Conservation (phyloP, 2,797 vertebrate genomes). For the Cynodonichthys magdalenae region DNA sequence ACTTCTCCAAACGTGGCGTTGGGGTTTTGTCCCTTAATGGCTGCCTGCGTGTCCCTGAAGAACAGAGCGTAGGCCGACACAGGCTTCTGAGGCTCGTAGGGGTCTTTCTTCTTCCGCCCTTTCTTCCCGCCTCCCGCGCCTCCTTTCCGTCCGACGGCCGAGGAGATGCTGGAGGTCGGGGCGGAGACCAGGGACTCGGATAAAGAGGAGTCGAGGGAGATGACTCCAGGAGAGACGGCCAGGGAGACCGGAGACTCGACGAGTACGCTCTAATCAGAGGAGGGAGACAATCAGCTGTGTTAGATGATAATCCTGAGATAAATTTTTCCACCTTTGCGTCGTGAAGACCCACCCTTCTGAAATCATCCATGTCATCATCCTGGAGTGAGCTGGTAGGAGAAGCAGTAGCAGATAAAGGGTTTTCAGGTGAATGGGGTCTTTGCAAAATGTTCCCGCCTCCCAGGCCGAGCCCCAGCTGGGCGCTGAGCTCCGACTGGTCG, state of each 20-base stretch:
- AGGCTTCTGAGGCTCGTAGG: slow-evolving; percentile 90
- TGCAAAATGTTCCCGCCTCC: slow-evolving; percentile 84
- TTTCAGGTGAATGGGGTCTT: slow-evolving; percentile 84
- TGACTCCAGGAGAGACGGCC: slow-evolving; percentile 69
- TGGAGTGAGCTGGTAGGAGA: slow-evolving; percentile 89
- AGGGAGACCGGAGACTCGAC: slow-evolving; percentile 80
- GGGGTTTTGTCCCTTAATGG: slow-evolving; percentile 93
- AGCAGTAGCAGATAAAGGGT: slow-evolving; percentile 84
- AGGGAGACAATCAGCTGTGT: accelerated
- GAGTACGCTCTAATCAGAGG: slow-evolving; percentile 74
- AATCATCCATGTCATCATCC: slow-evolving; percentile 90
- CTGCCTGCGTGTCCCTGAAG: slow-evolving; percentile 92
- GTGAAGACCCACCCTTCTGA: slow-evolving; percentile 80
- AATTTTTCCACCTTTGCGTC: not conserved
- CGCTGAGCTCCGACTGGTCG: slow-evolving; percentile 92
- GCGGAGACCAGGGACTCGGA: slow-evolving; percentile 55
- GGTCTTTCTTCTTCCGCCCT: slow-evolving; percentile 81
- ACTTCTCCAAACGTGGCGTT: slow-evolving; percentile 92
- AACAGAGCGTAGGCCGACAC: slow-evolving; percentile 92
- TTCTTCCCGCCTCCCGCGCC: slow-evolving; percentile 57
- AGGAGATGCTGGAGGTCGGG: slow-evolving; percentile 30
- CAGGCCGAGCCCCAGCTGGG: slow-evolving; percentile 89
- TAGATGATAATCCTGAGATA: not conserved
- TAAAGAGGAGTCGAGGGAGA: slow-evolving; percentile 74
- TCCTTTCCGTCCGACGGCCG: slow-evolving; percentile 42